Conservation (phyloP, 2,113 vertebrate species). For the Accipiter cooperii region DNA sequence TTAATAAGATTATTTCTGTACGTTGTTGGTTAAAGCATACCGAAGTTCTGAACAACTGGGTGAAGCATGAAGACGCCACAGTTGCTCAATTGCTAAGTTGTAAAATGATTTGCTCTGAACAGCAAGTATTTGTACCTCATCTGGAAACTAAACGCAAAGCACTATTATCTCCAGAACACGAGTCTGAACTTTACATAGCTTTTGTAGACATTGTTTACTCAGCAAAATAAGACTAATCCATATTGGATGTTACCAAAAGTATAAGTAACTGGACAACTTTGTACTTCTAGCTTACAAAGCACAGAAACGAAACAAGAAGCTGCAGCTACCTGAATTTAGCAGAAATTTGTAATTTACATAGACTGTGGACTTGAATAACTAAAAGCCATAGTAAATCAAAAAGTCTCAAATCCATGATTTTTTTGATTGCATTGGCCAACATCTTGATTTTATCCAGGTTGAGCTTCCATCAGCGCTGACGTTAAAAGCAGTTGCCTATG, state of each 20-base stretch:
- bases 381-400: not conserved
- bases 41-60: not conserved
- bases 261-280: not conserved
- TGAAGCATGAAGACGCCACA: not conserved
- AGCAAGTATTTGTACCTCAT: not conserved
- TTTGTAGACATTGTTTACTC: not conserved
- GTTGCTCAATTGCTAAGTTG: not conserved
- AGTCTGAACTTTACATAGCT: not conserved
- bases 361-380: not conserved
- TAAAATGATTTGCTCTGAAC: not conserved
- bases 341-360: not conserved
- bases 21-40: not conserved
- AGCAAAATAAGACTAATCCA: not conserved
- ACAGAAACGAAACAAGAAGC: not conserved
- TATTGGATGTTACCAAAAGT: not conserved
- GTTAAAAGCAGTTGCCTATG: not conserved
- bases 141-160: not conserved
- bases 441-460: not conserved
- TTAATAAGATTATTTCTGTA: not conserved
- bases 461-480: not conserved
- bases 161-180: not conserved
- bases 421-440: not conserved
- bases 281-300: not conserved
- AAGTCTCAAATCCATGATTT: not conserved
- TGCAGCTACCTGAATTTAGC: not conserved